These are phyloP conservation scores for Ypsolopha sequella DNA, from an alignment of 2,888 invertebrate species.

Conservation along the genomic window DNA sequence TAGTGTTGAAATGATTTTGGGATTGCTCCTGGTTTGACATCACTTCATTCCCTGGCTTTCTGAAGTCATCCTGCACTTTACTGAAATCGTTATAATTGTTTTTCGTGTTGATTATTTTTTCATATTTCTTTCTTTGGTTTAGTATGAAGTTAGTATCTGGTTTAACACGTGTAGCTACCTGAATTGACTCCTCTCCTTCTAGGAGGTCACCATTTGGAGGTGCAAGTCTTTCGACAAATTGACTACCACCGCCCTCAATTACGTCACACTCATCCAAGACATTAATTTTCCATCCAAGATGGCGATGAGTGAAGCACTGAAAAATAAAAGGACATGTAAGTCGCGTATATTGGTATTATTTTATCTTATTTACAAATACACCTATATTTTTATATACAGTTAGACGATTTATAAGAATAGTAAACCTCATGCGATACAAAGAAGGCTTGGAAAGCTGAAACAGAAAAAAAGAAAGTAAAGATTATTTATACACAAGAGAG, in stretches of 20 bases:
- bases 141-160: slow-evolving; percentile 69
- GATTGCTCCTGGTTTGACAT: neutral
- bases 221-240: slow-evolving; percentile 46
- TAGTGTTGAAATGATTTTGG: neutral
- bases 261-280: slow-evolving; percentile 86
- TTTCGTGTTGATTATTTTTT: slow-evolving; percentile 62
- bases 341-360: neutral
- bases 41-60: neutral
- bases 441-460: slow-evolving; percentile 67
- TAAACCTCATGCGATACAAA: slow-evolving; percentile 56
- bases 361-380: neutral
- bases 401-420: slow-evolving; percentile 18
- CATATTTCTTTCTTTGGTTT: slow-evolving; percentile 48
- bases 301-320: slow-evolving; percentile 93
- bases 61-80: slow-evolving; percentile 18
- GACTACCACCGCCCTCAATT: slow-evolving; percentile 66
- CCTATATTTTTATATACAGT: slow-evolving; percentile 12
- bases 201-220: slow-evolving; percentile 31
- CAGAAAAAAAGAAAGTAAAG: slow-evolving; percentile 57
- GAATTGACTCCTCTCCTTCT: slow-evolving; percentile 69
- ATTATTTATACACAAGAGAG: slow-evolving; percentile 44
- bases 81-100: slow-evolving; percentile 64
- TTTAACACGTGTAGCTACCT: slow-evolving; percentile 74
- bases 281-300: slow-evolving; percentile 96
- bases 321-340: slow-evolving; percentile 23